These are phyloP conservation scores for Arctia plantaginis DNA, from an alignment of 2,888 invertebrate genomes.

Conservation along the genomic window DNA sequence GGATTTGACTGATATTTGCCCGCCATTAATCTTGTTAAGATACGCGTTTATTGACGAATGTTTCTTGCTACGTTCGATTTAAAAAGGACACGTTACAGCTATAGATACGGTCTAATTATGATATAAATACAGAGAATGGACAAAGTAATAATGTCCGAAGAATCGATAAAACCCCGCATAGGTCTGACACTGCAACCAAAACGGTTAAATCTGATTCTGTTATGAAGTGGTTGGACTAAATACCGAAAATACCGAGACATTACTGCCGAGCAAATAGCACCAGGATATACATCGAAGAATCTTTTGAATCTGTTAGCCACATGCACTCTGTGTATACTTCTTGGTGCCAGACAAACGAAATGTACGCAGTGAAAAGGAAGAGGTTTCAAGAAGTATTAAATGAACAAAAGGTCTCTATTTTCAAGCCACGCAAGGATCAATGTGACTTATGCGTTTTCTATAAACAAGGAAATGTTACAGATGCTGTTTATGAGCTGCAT, in stretches of 20 bases:
- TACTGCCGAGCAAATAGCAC: not conserved
- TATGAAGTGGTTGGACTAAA: not conserved
- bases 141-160: not conserved
- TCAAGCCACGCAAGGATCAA: too few relatives aligned
- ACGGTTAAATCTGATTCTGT: not conserved
- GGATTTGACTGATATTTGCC: not conserved
- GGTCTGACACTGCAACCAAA: not conserved
- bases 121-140: not conserved
- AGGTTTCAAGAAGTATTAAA: too few relatives aligned
- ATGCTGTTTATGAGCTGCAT: too few relatives aligned
- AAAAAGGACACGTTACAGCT: not conserved
- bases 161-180: not conserved
- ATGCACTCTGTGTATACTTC: not conserved
- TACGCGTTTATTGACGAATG: not conserved
- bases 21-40: not conserved
- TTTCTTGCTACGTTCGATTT: not conserved
- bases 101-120: not conserved
- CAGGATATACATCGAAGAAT: constrained; percentile 2
- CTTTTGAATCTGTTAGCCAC: not conserved
- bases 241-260: constrained; percentile 5
- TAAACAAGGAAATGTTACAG: too few relatives aligned
- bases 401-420: too few relatives aligned
- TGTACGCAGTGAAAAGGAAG: too few relatives aligned
- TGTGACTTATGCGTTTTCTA: too few relatives aligned
- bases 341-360: too few relatives aligned